Evolutionary conservation across 2,797 vertebrate genomes (phyloP).

Genomic region (Gambusia yucatana): DNA sequence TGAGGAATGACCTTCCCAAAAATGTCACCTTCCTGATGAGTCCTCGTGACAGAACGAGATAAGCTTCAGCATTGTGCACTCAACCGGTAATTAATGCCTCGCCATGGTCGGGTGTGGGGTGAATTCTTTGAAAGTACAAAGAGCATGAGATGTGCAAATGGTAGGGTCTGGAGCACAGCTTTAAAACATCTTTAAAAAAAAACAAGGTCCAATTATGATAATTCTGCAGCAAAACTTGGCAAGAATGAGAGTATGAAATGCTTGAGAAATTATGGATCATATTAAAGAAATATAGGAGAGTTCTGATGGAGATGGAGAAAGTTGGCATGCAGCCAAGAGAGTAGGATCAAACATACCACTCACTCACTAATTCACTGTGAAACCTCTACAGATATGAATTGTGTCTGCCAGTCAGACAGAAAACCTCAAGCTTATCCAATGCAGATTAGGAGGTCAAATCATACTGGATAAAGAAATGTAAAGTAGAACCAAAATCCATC

Average conservation of each 20-base stretch:
- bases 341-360: slow-evolving; percentile 6
- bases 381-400: neutral
- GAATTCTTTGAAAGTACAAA: slow-evolving; percentile 46
- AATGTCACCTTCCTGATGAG: slow-evolving; percentile 51
- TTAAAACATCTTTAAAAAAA: slow-evolving; percentile 23
- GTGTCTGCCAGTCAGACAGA: neutral
- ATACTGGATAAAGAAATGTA: neutral
- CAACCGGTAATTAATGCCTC: slow-evolving; percentile 64
- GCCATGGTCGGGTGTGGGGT: slow-evolving; percentile 16
- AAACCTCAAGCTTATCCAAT: neutral
- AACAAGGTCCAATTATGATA: slow-evolving; percentile 49
- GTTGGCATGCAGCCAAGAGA: neutral
- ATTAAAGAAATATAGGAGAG: slow-evolving; percentile 37
- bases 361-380: neutral
- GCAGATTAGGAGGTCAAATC: neutral
- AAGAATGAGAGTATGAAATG: slow-evolving; percentile 23
- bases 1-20: slow-evolving; percentile 66
- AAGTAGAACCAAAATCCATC: neutral
- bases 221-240: slow-evolving; percentile 32
- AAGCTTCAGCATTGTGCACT: slow-evolving; percentile 66
- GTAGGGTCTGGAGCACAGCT: slow-evolving; percentile 9
- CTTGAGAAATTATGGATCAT: slow-evolving; percentile 22
- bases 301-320: slow-evolving; percentile 1
- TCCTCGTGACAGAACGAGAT: slow-evolving; percentile 57
- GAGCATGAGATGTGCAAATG: slow-evolving; percentile 19